Conservation (phyloP, 2,888 invertebrate species). For the Drosophila paucipuncta region DNA sequence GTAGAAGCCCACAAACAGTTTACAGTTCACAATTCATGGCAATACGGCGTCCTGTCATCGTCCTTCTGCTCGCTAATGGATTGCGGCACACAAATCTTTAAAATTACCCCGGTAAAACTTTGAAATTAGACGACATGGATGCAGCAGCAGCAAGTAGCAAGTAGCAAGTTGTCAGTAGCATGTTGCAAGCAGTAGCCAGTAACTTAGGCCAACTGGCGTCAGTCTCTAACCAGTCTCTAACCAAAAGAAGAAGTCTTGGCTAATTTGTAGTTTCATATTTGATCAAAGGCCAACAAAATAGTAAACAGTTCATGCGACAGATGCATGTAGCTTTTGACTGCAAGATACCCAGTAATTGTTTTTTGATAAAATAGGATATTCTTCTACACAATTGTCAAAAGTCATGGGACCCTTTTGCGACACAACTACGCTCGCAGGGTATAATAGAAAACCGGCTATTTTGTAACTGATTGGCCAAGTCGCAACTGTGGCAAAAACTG, state of each 20-base stretch:
- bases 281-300: constrained; percentile 78
- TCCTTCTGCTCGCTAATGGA: constrained; percentile 66
- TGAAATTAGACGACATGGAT: constrained; percentile 66
- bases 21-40: constrained; percentile 52
- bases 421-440: constrained; percentile 20
- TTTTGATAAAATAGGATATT: neutral
- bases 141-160: constrained; percentile 5
- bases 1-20: constrained; percentile 14
- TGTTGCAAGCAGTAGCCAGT: neutral
- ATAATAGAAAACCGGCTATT: constrained; percentile 16
- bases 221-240: constrained; percentile 50
- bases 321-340: neutral
- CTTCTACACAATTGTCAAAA: too few relatives aligned
- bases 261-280: constrained; percentile 78
- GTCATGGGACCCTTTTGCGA: rapidly evolving
- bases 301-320: neutral
- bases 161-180: neutral
- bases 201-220: constrained; percentile 53
- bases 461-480: constrained; percentile 60
- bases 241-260: constrained; percentile 51
- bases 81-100: constrained; percentile 79
- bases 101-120: constrained; percentile 77
- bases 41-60: constrained; percentile 43
- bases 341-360: neutral
- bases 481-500: constrained; percentile 33